Base-by-base conservation (phyloP, 2,113 vertebrate species). In the Cricetomys ansorgei region DNA sequence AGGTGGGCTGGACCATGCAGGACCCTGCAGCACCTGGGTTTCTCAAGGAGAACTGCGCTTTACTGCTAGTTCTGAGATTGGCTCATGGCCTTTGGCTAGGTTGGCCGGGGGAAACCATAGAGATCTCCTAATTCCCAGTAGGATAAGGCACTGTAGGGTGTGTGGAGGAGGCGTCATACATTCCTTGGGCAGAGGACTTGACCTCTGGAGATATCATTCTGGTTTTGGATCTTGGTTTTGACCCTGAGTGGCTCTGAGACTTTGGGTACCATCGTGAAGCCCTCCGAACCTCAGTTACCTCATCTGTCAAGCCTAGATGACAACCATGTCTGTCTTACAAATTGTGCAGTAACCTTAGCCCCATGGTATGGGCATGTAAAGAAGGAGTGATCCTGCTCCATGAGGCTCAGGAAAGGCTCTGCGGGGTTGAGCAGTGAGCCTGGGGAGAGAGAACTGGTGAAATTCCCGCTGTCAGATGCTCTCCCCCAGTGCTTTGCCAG, bases 121-220 rank as follows among this genome's bases (percentile, higher is more conserved):
- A 34, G 29, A 57, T 0, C 3, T 1, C 4, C 9, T 77, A 10
- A 34, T 13, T 75, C 13, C 0, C 7, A 15, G 19, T 6, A 8
- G 50, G 37, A n/a, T 69, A 19, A 2, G 4, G 48, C 6, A 7
- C 21, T 0, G 0, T 70, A 7, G 37, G 43, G 69, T 45, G 8
- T 55, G 55, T 55, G 64, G 43, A 76, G 10, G 55, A 62, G 3
- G 11, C 2, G 7, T 5, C 6, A 0, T 17, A 31, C 5, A 17
- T 53, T 50, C 75, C 19, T 0, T 16, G 19, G 53, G 8, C 76
- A 25, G 25, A 45, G 67, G 29, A 13, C 3, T 0, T 8, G 17
- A 34, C 67, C 19, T n/a, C 50, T 16, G 45, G 89, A 85, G 31
- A 55, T 19, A 0, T 29, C 1, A 2, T 37, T 62, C 79, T 93